A percentile compares a stretch with the other conserved stretches of the same genome.
These are phyloP conservation scores for Protonemura montana DNA, from an alignment of 2,888 invertebrate species.

Conservation along the genomic window DNA sequence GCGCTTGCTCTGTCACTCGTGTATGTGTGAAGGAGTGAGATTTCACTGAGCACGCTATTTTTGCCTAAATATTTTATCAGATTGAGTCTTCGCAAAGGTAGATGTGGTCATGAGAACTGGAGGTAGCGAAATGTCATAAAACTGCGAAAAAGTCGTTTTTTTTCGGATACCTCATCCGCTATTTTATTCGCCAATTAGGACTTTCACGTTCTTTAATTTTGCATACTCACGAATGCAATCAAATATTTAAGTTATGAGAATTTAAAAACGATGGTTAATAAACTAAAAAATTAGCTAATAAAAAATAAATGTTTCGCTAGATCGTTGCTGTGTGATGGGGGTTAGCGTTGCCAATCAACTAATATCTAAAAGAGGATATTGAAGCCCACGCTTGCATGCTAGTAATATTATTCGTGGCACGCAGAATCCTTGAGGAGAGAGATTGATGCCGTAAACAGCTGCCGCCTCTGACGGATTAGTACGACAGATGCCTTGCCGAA, in stretches of 20 bases:
- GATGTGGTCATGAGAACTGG: neutral
- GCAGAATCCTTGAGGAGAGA: constrained; percentile 42
- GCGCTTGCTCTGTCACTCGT: neutral
- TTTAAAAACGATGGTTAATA: too few species aligned
- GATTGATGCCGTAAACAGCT: constrained; percentile 47
- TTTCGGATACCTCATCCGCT: neutral
- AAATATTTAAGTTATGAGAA: too few species aligned
- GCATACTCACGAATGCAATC: neutral
- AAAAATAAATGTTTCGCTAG: too few species aligned
- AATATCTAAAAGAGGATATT: constrained; percentile 44
- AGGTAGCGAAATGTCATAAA: neutral
- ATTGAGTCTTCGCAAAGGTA: neutral
- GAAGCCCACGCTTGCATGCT: constrained; percentile 34
- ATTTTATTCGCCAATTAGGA: neutral
- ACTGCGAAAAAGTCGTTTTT: neutral
- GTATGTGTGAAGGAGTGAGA: neutral
- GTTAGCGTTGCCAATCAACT: constrained; percentile 44
- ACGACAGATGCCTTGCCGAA: constrained; percentile 47
- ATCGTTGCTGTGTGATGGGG: constrained; percentile 31
- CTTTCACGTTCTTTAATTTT: neutral
- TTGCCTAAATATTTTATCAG: constrained; percentile 4
- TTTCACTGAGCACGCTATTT: neutral
- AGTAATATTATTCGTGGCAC: constrained; percentile 47
- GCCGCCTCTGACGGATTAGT: constrained; percentile 49
- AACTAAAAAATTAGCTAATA: too few species aligned